phyloP scores from a whole-genome alignment of 2,888 invertebrate species.

The Tetranychus piercei region DNA sequence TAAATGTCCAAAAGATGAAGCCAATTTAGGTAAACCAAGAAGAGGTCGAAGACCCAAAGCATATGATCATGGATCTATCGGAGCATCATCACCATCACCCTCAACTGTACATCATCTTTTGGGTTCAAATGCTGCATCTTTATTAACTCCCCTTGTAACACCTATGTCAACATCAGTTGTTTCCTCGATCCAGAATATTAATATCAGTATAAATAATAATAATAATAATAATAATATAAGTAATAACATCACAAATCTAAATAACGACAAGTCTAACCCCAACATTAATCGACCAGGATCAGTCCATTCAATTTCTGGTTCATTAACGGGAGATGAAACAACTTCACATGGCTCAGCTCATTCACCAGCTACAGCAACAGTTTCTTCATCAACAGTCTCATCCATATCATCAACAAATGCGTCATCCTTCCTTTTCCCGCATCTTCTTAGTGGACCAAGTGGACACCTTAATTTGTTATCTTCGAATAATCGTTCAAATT shows the following conservation, averaged over 20 bases:
- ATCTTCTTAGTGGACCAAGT: constrained; percentile 1
- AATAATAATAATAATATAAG: not conserved
- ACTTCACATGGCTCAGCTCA: not conserved
- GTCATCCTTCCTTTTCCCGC: not conserved
- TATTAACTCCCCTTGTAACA: too few relatives aligned
- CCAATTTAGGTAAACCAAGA: constrained; percentile 28
- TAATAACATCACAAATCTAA: not conserved
- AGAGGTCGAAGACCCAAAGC: constrained; percentile 28
- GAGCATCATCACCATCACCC: constrained; percentile 8
- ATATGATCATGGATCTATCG: constrained; percentile 21
- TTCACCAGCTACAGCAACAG: not conserved
- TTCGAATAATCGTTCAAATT: not conserved
- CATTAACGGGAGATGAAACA: not conserved
- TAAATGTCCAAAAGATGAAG: constrained; percentile 46
- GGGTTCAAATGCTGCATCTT: not conserved
- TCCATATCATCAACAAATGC: not conserved
- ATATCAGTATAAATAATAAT: constrained; percentile 3
- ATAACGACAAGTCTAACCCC: too few relatives aligned
- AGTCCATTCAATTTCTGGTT: not conserved
- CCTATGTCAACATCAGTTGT: not conserved
- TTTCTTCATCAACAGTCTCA: not conserved
- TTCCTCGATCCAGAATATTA: not conserved
- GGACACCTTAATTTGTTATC: not conserved
- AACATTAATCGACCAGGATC: not conserved
- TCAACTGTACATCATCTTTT: not conserved